Conservation (phyloP, 2,113 vertebrate species). For the Cyprinodon tularosa region DNA sequence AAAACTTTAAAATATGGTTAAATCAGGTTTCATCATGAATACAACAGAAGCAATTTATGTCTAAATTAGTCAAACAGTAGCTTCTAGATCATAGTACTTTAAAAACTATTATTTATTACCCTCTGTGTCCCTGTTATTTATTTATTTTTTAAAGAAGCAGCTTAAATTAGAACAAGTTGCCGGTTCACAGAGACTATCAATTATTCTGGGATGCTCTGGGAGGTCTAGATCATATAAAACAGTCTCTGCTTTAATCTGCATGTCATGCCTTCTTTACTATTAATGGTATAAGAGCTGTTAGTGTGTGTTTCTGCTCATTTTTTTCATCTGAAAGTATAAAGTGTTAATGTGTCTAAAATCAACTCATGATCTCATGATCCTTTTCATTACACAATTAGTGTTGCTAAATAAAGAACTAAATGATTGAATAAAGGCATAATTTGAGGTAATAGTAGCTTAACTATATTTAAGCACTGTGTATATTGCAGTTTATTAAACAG, state of each 20-base stretch:
- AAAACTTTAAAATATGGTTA: not conserved
- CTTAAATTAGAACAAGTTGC: constrained; percentile 23
- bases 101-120: constrained; percentile 6
- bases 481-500: no score
- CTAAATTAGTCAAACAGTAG: not conserved
- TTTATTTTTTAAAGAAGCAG: constrained; percentile 17
- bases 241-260: constrained; percentile 29
- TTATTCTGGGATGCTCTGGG: constrained; percentile 18
- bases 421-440: not conserved
- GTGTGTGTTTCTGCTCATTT: not conserved
- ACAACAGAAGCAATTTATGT: not conserved
- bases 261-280: constrained; percentile 23
- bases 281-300: constrained; percentile 17
- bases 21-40: not conserved
- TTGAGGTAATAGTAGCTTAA: no score
- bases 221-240: constrained; percentile 21
- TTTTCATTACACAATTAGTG: not conserved
- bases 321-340: not conserved
- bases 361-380: not conserved
- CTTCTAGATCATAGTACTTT: constrained; percentile 10
- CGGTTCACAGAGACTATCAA: constrained; percentile 17
- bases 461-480: no score
- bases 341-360: not conserved
- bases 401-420: not conserved
- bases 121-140: not conserved